Evolutionary conservation across 2,113 vertebrate genomes (phyloP).

Genomic region (Siniperca knerii): DNA sequence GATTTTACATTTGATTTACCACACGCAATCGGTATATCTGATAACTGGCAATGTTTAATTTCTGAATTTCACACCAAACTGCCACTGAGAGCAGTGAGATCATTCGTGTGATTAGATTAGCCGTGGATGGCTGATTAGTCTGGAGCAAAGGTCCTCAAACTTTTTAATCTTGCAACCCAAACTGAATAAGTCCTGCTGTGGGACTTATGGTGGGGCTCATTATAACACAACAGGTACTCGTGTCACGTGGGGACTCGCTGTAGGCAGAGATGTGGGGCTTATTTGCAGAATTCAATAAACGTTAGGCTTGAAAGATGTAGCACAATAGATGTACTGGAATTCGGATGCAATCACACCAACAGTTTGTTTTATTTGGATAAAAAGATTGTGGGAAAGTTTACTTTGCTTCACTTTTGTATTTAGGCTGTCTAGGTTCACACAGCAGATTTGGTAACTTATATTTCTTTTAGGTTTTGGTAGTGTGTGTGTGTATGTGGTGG

Average conservation of each 20-base stretch:
- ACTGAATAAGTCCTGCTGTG: slow-evolving; percentile 56
- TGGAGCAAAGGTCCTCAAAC: slow-evolving; percentile 73
- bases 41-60: background rate
- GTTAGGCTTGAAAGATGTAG: background rate
- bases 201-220: slow-evolving; percentile 43
- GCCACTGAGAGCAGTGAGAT: slow-evolving; percentile 53
- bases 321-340: slow-evolving; percentile 6
- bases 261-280: slow-evolving; percentile 6
- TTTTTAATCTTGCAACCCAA: slow-evolving; percentile 74
- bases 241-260: slow-evolving; percentile 44
- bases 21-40: background rate
- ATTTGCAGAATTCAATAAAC: slow-evolving; percentile 26
- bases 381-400: slow-evolving; percentile 36
- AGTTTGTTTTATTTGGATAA: slow-evolving; percentile 29
- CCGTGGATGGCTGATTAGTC: slow-evolving; percentile 65
- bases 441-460: background rate
- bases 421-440: background rate
- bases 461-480: background rate
- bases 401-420: slow-evolving; percentile 15
- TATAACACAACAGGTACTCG: slow-evolving; percentile 51
- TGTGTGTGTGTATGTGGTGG: background rate
- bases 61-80: slow-evolving; percentile 37
- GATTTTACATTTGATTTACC: background rate
- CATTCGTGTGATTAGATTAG: slow-evolving; percentile 75
- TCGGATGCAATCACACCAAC: background rate